Base-by-base conservation (phyloP, 2,113 vertebrate species). In the Fulmarus glacialis region DNA sequence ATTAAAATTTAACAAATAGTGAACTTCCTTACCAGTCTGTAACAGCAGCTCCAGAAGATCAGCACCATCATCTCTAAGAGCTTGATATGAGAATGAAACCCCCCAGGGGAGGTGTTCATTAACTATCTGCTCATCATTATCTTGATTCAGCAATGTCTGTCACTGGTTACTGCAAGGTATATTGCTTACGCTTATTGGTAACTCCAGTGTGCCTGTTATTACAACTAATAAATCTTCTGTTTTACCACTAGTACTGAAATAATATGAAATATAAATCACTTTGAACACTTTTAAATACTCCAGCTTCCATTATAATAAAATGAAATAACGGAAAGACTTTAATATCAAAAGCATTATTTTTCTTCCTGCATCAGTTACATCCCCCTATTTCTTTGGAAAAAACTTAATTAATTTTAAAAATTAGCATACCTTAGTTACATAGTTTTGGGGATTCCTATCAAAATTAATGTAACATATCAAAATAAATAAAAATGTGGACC, bases 341-440 rank as follows among this genome's bases (percentile, higher is more conserved):
- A 20, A 38, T 53, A 94, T 11, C 6, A 62, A 72, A 7, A 22
- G 2, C 4, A 50, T 55, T 50, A 47, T 21, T 90, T 90, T 67
- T 58, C 13, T 47, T 72, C 7, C 30, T 63, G 1, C 4, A 43
- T 43, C 9, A 52, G 6, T 45, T 13, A 48, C 4, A 63, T 47
- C 2, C 5, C 4, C 6, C 2, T 34, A 8, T 50, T 48, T 82
- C 6, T 50, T 64, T 68, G 4, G 7, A 6, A 3, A n/a, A 42
- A 87, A n/a, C 1, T 11, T 40, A 62, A 66, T 16, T 8, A 48
- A 45, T 14, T 60, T 52, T 15, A 11, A 18, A 70, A 42, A 45
- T 40, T 14, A 58, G 2, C 12, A 72, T 56, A 43, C 11, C 4
- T 47, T 14, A n/a, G 4, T 72, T 42, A 42, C 3, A 48, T 1